A percentile compares a stretch with the other conserved stretches of the same genome.
phyloP scores from a whole-genome alignment of 2,888 invertebrate genomes.

The Hirtodrosophila duncani region DNA sequence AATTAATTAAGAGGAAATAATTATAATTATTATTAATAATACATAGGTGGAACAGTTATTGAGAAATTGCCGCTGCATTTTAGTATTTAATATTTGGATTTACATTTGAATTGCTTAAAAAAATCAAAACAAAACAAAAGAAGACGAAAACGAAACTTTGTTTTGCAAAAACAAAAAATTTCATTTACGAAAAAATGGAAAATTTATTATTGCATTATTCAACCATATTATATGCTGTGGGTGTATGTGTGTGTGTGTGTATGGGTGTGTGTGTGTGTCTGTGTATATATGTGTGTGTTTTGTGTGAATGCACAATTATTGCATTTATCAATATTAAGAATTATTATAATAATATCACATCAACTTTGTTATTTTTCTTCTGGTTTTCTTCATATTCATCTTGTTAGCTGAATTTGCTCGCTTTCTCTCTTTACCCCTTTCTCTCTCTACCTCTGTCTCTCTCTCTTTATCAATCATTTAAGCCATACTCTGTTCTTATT shows the following conservation, averaged over 20 bases:
- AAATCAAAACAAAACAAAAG: no score
- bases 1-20: slow-evolving; percentile 34
- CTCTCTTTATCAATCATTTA: slow-evolving; percentile 9
- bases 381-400: slow-evolving; percentile 21
- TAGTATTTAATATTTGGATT: slow-evolving; percentile 8
- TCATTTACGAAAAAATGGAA: slow-evolving; percentile 16
- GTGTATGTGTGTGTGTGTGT: slow-evolving; percentile 27
- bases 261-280: slow-evolving; percentile 4
- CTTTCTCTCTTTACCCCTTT: slow-evolving; percentile 33
- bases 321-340: slow-evolving; percentile 63
- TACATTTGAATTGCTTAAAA: no score
- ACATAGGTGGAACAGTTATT: slow-evolving; percentile 26
- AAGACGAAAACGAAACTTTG: no score
- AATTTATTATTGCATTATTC: slow-evolving; percentile 15
- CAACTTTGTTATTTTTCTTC: slow-evolving; percentile 75
- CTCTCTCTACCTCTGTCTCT: slow-evolving; percentile 30
- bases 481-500: no score
- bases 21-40: slow-evolving; percentile 32
- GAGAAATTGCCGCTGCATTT: slow-evolving; percentile 17
- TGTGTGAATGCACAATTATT: slow-evolving; percentile 21
- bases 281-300: slow-evolving; percentile 16
- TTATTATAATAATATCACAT: slow-evolving; percentile 77
- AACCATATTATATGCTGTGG: slow-evolving; percentile 4
- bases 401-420: slow-evolving; percentile 1
- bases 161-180: no score